Percentiles rank a stretch among this genome's conserved stretches.
These are phyloP conservation scores for Latrodectus elegans DNA, from an alignment of 2,888 invertebrate species.

Conservation along the genomic window DNA sequence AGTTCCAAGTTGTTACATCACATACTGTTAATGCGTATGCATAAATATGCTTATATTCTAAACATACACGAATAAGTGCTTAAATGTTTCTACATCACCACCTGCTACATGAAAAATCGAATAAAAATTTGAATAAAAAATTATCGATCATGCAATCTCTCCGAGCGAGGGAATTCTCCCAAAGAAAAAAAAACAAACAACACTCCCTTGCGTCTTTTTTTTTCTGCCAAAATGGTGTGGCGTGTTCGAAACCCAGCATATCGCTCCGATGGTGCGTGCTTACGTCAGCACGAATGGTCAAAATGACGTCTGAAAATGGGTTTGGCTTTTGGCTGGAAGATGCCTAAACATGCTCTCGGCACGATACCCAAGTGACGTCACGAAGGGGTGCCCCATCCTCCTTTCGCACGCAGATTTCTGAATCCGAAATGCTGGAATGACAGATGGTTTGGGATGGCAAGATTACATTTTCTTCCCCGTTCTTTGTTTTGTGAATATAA, in stretches of 20 bases:
- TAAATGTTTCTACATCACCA: too few relatives aligned
- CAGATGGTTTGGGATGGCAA: slow-evolving; percentile 8
- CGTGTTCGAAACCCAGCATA: slow-evolving; percentile 31
- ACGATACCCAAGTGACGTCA: slow-evolving; percentile 55
- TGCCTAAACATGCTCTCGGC: slow-evolving; percentile 43
- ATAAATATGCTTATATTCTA: too few relatives aligned
- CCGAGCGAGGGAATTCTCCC: too few relatives aligned
- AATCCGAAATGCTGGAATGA: slow-evolving; percentile 26
- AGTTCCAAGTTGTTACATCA: too few relatives aligned
- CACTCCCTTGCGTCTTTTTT: too few relatives aligned
- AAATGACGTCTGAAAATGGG: slow-evolving; percentile 39
- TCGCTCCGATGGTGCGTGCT: slow-evolving; percentile 42
- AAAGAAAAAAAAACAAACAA: too few relatives aligned
- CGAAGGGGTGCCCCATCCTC: slow-evolving; percentile 25
- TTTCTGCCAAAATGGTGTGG: not conserved
- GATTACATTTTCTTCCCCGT: not conserved
- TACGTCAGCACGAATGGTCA: slow-evolving; percentile 37
- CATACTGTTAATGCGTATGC: too few relatives aligned
- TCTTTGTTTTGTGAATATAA: too few relatives aligned
- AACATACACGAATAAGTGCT: too few relatives aligned
- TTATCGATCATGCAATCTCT: too few relatives aligned
- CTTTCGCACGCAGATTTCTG: slow-evolving; percentile 28
- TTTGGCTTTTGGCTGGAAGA: slow-evolving; percentile 56
- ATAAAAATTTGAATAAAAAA: too few relatives aligned
- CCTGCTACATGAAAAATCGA: too few relatives aligned